These are phyloP conservation scores for Lysiphlebus fabarum DNA, from an alignment of 1,140 invertebrate genomes.

Conservation along the genomic window DNA sequence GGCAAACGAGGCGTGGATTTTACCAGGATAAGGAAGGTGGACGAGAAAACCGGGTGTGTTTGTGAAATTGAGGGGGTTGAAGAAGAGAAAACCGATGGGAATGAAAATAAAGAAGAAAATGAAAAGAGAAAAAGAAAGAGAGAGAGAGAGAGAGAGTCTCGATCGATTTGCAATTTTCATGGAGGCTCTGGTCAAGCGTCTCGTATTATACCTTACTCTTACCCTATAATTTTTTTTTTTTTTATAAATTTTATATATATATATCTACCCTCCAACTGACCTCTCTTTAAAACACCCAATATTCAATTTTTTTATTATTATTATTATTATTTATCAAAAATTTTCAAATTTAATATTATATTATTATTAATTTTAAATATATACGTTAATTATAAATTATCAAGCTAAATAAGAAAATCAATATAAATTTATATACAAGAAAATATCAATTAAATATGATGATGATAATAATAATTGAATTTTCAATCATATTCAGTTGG, in stretches of 20 bases:
- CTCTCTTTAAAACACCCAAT: not conserved
- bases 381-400: no score
- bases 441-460: not conserved
- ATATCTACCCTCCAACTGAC: not conserved
- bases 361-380: no score
- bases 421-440: not conserved
- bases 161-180: slow-evolving; percentile 32
- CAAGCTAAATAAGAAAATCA: no score
- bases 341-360: no score
- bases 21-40: not conserved
- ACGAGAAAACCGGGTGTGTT: not conserved
- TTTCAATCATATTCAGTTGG: not conserved
- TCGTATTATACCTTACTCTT: slow-evolving; percentile 14
- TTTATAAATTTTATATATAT: slow-evolving; percentile 17
- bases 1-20: slow-evolving; percentile 19
- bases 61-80: slow-evolving; percentile 6
- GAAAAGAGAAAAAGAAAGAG: not conserved
- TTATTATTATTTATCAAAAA: not conserved
- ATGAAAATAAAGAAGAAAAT: not conserved
- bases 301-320: not conserved
- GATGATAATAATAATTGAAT: no score
- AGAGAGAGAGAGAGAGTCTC: slow-evolving; percentile 23
- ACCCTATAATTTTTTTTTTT: not conserved
- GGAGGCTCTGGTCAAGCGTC: slow-evolving; percentile 29
- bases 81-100: not conserved